Base-by-base conservation (phyloP, 2,888 invertebrate genomes). In the Drosophila siamana region DNA sequence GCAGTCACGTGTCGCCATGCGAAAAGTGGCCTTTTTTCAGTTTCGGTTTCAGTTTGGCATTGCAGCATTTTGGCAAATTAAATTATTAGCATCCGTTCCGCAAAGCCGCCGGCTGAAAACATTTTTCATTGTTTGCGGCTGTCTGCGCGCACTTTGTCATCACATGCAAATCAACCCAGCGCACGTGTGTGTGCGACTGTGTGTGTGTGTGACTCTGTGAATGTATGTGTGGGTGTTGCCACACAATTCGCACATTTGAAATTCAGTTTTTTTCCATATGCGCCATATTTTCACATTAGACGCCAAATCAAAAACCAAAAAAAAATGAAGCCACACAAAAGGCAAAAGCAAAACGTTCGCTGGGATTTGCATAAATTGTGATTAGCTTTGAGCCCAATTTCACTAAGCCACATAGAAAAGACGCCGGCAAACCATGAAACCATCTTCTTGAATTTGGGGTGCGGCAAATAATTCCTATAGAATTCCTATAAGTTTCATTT, bases 61-160 rank as follows among this genome's bases (percentile, higher is more conserved):
- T 54, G 57, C 62, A 55, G 30, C 50, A 33, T 59, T 54, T 60
- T 52, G 54, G 56, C 71, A 87, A 82, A 85, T 87, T 74, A 77
- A 80, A 85, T 85, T 80, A 79, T 79, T 76, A 78, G 72, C 66
- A 57, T 67, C 28, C 55, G 66, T 72, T 55, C 40, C 52, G 30
- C 46, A 66, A 52, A 68, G 70, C 50, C 76, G 74, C 62, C 79
- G 79, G 72, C 71, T 74, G 74, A 67, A 77, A 66, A 56, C 85
- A 87, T 86, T 86, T 86, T 86, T 87, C 85, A 86, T 86, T 86
- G 85, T 87, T 86, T 86, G 88, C 80, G 79, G 83, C 88, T 81
- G 85, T 85, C 88, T 85, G 85, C 64, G 70, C 70, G 52, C 79
- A 80, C 79, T 87, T 87, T 86, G 79, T 85, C 88, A 86, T 85